Base-by-base conservation (phyloP, 2,113 vertebrate genomes). In the Plecotus auritus region DNA sequence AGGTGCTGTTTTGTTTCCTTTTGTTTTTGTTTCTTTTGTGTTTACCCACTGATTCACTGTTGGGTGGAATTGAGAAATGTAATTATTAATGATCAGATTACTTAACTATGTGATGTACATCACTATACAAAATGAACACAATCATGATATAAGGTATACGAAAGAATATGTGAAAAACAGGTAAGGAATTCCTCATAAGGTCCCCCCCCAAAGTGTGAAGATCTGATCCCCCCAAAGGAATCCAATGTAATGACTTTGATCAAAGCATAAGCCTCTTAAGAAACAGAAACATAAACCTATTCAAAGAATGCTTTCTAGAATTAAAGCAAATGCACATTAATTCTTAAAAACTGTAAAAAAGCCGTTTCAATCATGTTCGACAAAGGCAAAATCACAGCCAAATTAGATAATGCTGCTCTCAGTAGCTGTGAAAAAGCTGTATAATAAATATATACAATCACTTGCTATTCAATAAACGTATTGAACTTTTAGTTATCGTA, bases 241-340 rank as follows among this genome's bases (percentile, higher is more conserved):
- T 35, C 42, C 76, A 49, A 91, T 45, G 51, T 72, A 90, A 67
- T 49, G 23, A 89, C 23, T 69, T 59, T 94, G 16, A 78, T 81
- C n/a, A 94, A 96, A 64, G 1, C 26, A 92, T 49, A 69, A 67
- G 67, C 32, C 1, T 87, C 54, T 88, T 91, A 67, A 83, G 61
- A 77, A 90, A 95, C 13, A 87, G 78, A 92, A 89, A 4, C 17
- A 54, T 49, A 83, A 92, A 70, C 9, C 6, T 81, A 82, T 6
- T 59, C 18, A 69, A n/a, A 32, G 22, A 82, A 91, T 81, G 70
- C 7, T 80, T 82, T 93, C 47, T 77, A 61, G 42, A 92, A 82
- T 90, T 59, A 85, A 92, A 72, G 12, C 9, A 94, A 78, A 93
- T 70, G 16, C 40, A 89, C 37, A 35, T 32, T 82, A 94, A 95